A percentile compares a stretch with the other conserved stretches of the same genome.
Conservation (phyloP, 2,888 invertebrate species). For the Amblyjoppa proteus region DNA sequence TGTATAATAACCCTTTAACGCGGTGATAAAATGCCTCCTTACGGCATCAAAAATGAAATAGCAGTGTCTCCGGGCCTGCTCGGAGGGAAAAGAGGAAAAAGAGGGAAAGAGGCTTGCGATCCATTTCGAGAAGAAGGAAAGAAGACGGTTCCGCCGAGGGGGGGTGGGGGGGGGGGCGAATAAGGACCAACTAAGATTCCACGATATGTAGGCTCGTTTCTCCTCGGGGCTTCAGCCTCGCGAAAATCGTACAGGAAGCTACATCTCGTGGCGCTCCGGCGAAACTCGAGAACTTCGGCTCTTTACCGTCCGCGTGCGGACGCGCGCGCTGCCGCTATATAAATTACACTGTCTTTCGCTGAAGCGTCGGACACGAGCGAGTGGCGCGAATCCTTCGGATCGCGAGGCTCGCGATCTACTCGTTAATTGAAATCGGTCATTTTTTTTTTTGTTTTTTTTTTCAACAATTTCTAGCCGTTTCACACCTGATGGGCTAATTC, state of each 20-base stretch:
- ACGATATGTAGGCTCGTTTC: not conserved
- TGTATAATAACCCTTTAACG: slow-evolving; percentile 85
- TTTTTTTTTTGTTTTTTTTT: not conserved
- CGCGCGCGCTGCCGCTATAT: not conserved
- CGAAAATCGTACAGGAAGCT: slow-evolving; percentile 73
- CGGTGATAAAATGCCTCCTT: slow-evolving; percentile 83
- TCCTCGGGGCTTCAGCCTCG: not conserved
- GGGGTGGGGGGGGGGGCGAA: slow-evolving; percentile 11
- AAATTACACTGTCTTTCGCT: not conserved
- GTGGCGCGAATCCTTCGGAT: not conserved
- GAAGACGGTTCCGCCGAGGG: not conserved
- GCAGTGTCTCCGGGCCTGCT: slow-evolving; percentile 73
- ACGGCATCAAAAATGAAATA: slow-evolving; percentile 84
- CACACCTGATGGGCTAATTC: too few species aligned
- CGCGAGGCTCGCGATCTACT: not conserved
- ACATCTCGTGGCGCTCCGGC: slow-evolving; percentile 76
- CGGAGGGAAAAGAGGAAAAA: slow-evolving; percentile 24
- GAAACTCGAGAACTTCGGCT: slow-evolving; percentile 69
- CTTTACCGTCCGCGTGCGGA: slow-evolving; percentile 57
- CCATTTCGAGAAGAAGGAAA: slow-evolving; percentile 36
- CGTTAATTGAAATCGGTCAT: not conserved
- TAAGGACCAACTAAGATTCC: slow-evolving; percentile 13
- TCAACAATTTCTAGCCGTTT: too few species aligned
- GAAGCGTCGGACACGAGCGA: not conserved
- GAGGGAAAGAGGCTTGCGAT: slow-evolving; percentile 48